phyloP scores from a whole-genome alignment of 2,797 vertebrate genomes.

The Poecilia wingei region DNA sequence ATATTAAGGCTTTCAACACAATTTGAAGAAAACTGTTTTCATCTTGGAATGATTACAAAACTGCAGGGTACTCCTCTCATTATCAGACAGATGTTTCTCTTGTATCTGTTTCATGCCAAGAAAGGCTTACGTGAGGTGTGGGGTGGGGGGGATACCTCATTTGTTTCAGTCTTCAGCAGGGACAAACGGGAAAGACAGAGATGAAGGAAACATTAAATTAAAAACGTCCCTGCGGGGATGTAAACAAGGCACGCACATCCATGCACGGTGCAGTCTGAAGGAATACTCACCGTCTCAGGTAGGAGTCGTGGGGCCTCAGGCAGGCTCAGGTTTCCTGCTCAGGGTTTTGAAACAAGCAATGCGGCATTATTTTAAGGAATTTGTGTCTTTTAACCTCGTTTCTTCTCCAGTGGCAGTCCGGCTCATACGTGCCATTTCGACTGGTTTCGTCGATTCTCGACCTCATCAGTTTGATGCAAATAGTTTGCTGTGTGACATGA shows the following conservation, averaged over 20 bases:
- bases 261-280: constrained; percentile 20
- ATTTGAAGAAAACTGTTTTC: neutral
- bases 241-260: constrained; percentile 48
- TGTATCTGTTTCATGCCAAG: constrained; percentile 32
- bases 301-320: constrained; percentile 1
- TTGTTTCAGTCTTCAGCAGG: constrained; percentile 38
- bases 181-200: constrained; percentile 15
- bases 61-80: constrained; percentile 14
- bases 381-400: constrained; percentile 17
- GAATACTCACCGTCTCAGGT: constrained; percentile 32
- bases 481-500: too few relatives aligned
- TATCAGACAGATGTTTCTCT: constrained; percentile 22
- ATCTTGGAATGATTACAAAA: constrained; percentile 29
- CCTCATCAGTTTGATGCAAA: too few relatives aligned
- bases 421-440: too few relatives aligned
- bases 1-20: neutral
- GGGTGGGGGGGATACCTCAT: constrained; percentile 16
- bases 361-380: constrained; percentile 17
- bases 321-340: constrained; percentile 38
- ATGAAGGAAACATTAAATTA: constrained; percentile 9
- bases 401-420: too few relatives aligned
- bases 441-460: too few relatives aligned
- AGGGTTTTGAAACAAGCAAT: constrained; percentile 42
- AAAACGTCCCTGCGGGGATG: constrained; percentile 34
- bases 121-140: constrained; percentile 22